Conservation (phyloP, 2,888 invertebrate species). For the Heliconius aoede region DNA sequence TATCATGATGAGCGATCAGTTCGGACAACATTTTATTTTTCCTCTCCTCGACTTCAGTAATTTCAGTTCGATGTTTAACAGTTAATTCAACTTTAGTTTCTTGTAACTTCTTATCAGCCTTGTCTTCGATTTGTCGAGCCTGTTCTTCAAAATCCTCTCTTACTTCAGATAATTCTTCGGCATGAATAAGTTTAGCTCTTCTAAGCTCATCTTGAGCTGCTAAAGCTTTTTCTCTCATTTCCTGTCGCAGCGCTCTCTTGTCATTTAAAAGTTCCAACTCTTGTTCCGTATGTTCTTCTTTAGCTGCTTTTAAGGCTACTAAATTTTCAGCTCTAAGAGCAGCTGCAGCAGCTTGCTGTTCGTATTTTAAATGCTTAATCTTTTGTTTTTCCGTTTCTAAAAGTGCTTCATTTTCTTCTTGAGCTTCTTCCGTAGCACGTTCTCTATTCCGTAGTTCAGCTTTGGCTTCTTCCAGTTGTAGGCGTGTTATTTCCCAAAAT, state of each 20-base stretch:
- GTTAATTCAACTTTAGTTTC: slow-evolving; percentile 88
- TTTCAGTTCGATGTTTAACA: slow-evolving; percentile 90
- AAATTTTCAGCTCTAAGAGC: slow-evolving; percentile 93
- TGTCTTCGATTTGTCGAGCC: slow-evolving; percentile 80
- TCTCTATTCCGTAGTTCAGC: slow-evolving; percentile 87
- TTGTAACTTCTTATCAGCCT: slow-evolving; percentile 88
- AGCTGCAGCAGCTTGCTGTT: slow-evolving; percentile 93
- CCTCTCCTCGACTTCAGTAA: slow-evolving; percentile 94
- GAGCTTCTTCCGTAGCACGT: slow-evolving; percentile 93
- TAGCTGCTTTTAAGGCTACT: slow-evolving; percentile 91
- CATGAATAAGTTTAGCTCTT: slow-evolving; percentile 88
- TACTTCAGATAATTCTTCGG: slow-evolving; percentile 87
- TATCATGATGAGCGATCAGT: slow-evolving; percentile 91
- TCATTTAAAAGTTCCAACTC: slow-evolving; percentile 90
- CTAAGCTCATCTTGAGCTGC: slow-evolving; percentile 89
- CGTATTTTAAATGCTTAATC: slow-evolving; percentile 96
- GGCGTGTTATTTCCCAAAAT: slow-evolving; percentile 97
- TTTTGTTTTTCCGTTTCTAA: slow-evolving; percentile 95
- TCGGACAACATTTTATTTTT: slow-evolving; percentile 94
- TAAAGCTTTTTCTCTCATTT: slow-evolving; percentile 87
- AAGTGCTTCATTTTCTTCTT: slow-evolving; percentile 93
- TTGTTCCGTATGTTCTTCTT: slow-evolving; percentile 91
- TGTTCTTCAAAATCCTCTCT: slow-evolving; percentile 79
- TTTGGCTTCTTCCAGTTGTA: slow-evolving; percentile 93
- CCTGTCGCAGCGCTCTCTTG: slow-evolving; percentile 86